Conservation (phyloP, 1,140 invertebrate species). For the Hydropsyche tenuis region DNA sequence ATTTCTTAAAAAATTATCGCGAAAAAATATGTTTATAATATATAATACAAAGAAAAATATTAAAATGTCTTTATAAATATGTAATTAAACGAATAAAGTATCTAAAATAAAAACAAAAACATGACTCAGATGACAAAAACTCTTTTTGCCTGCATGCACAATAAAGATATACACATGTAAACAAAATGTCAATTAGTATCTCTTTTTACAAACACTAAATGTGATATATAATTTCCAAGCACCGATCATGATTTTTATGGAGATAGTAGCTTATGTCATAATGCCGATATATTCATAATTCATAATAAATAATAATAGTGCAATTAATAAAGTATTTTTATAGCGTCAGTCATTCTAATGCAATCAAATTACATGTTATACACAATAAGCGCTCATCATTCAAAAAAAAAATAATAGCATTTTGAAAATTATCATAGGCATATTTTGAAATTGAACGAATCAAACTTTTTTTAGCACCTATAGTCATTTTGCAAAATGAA, state of each 20-base stretch:
- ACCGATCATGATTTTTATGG: slow-evolving; percentile 21
- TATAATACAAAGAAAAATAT: slow-evolving; percentile 13
- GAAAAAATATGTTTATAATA: slow-evolving; percentile 10
- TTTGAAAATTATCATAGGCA: not conserved
- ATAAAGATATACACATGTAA: not conserved
- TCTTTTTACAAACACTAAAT: not conserved
- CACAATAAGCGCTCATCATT: not conserved
- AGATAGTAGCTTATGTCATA: not conserved
- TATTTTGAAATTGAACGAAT: too few species aligned
- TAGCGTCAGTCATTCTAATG: not conserved
- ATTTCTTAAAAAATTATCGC: slow-evolving; percentile 22
- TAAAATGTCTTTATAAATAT: slow-evolving; percentile 26
- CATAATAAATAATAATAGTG: not conserved
- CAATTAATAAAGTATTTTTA: slow-evolving; percentile 4
- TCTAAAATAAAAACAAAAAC: slow-evolving; percentile 7
- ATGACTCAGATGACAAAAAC: not conserved
- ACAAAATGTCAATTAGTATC: not conserved
- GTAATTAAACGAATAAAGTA: slow-evolving; percentile 4
- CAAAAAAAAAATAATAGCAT: not conserved
- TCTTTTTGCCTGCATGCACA: too few species aligned
- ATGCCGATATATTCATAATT: not conserved
- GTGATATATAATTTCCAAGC: slow-evolving; percentile 20
- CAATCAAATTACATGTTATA: not conserved
- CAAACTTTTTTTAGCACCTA: too few species aligned
- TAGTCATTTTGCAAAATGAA: too few species aligned